Conservation (phyloP, 2,797 vertebrate genomes). For the Oophaga sylvatica region DNA sequence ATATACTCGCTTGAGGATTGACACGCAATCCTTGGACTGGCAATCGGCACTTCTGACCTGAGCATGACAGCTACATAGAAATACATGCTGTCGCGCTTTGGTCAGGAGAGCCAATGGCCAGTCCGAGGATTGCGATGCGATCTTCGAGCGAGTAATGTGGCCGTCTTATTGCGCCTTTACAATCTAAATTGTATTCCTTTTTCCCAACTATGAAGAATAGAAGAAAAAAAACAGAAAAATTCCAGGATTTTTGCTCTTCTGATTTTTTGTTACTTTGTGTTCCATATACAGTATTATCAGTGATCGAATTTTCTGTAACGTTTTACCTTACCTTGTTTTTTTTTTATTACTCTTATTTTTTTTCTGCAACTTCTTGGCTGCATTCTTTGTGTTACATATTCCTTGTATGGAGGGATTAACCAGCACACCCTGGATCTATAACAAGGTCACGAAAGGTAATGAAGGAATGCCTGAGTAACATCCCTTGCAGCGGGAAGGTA, state of each 20-base stretch:
- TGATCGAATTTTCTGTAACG: background rate
- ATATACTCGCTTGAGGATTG: too few relatives aligned
- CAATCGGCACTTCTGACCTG: too few relatives aligned
- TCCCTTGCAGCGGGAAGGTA: background rate
- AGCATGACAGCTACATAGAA: too few relatives aligned
- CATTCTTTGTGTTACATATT: background rate
- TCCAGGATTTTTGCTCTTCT: background rate
- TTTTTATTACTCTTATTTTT: background rate
- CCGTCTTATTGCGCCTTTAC: too few relatives aligned
- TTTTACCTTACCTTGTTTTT: background rate
- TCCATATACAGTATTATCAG: background rate
- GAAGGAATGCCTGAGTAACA: background rate
- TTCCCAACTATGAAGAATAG: too few relatives aligned
- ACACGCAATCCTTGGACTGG: too few relatives aligned
- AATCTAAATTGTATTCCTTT: too few relatives aligned
- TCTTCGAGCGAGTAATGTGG: too few relatives aligned
- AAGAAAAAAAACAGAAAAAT: background rate
- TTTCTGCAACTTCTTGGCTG: background rate
- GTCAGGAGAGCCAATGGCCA: too few relatives aligned
- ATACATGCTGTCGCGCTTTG: too few relatives aligned
- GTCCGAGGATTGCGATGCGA: too few relatives aligned
- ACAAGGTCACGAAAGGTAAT: conserved; percentile 12
- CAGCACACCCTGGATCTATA: background rate
- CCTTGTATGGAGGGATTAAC: background rate
- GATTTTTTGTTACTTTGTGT: background rate